Evolutionary conservation across 1,140 invertebrate genomes (phyloP), one percentile per base, ranked within the genome.

Genomic region (Diachasma alloeum): DNA sequence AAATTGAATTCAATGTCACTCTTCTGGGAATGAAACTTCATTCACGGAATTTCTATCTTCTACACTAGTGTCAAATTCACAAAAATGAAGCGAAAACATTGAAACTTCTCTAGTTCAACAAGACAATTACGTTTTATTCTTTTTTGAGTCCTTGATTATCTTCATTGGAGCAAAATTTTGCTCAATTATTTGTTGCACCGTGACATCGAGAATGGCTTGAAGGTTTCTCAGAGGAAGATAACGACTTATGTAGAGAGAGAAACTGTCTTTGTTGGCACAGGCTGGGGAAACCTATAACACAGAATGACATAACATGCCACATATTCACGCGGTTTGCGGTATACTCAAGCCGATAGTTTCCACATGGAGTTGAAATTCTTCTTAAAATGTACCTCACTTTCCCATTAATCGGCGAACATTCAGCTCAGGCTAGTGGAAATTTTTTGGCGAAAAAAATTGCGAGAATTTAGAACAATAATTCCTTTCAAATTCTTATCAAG

Each of bases 291-390:
- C 59, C 24, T 63, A 63, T 63, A 63, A 63, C 59, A 26, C 59
- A 26, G 22, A 26, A 26, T 63, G 59, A 63, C 59, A 63, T 63
- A 63, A 63, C 24, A 31, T 24, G 24, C 59, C 59, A 63, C 59
- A 63, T 31, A 63, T 63, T 26, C 59, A 31, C 59, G 59, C 59
- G 59, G 59, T 63, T 63, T 63, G 59, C 26, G 59, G 59, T 63
- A 26, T 63, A 63, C 24, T 63, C 19, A 19, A 26, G 24, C 24
- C n/a, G 48, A 63, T 6, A 63, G 59, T 63, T 63, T 9, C 59
- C 11, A 26, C 59, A 63, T 53, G 48, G 15, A 53, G 48, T 19
- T n/a, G 15, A n/a, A 53, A 17, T 53, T 53, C 48, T 53, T 17
- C 15, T 53, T 53, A 17, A 19, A 53, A 19, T 53, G 13, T 53